Evolutionary conservation across 2,113 vertebrate genomes (phyloP).

Genomic region (Helogale parvula): DNA sequence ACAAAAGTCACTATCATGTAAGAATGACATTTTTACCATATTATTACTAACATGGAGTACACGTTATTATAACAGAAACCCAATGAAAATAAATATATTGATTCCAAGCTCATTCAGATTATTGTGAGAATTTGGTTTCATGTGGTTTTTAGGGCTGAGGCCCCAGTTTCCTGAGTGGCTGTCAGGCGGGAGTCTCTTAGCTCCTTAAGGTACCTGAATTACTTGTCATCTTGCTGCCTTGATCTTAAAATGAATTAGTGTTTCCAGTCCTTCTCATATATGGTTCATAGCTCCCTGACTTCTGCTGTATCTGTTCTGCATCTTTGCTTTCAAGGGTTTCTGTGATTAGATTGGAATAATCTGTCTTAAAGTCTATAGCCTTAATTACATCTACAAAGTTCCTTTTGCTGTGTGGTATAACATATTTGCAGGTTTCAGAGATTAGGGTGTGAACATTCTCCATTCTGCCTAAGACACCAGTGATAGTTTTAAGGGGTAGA

Average conservation of each 20-base stretch:
- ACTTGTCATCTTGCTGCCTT: neutral
- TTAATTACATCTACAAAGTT: neutral
- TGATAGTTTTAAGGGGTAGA: neutral
- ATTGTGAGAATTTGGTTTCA: neutral
- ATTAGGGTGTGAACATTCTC: neutral
- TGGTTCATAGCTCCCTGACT: neutral
- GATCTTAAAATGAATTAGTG: neutral
- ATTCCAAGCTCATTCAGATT: neutral
- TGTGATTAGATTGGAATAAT: neutral
- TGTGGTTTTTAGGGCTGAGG: neutral
- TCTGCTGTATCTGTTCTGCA: neutral
- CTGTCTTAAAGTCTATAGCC: neutral
- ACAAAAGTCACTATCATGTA: neutral
- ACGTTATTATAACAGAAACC: neutral
- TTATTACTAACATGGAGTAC: neutral
- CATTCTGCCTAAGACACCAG: neutral
- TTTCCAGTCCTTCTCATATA: neutral
- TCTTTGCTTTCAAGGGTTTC: slow-evolving; percentile 10
- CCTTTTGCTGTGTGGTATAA: neutral
- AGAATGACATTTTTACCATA: neutral
- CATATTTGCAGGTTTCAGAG: neutral
- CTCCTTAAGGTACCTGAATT: neutral
- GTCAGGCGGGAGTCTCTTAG: neutral
- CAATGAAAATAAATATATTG: neutral
- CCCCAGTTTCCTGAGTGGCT: neutral